Conservation (phyloP, 2,888 invertebrate species). For the Leptogaster cylindrica region DNA sequence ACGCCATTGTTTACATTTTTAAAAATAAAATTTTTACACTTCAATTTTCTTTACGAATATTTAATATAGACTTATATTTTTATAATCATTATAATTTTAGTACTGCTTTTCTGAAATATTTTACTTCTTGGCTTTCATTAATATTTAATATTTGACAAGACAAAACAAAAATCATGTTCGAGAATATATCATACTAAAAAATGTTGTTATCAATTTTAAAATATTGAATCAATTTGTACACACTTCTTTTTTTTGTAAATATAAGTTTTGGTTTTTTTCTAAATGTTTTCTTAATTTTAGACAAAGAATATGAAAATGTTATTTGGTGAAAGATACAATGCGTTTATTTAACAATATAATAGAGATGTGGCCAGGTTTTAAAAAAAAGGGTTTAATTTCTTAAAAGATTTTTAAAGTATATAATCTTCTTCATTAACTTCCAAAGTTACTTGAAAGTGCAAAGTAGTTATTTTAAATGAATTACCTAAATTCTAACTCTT, state of each 20-base stretch:
- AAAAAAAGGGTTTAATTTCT: background rate
- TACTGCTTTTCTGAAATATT: conserved; percentile 20
- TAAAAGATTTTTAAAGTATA: too few relatives aligned
- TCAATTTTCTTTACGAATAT: conserved; percentile 27
- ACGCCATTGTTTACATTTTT: conserved; percentile 45
- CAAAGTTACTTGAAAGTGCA: too few relatives aligned
- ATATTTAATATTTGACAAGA: conserved; percentile 26
- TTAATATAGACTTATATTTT: conserved; percentile 31
- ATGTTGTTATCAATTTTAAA: conserved; percentile 20
- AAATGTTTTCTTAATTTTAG: conserved; percentile 6
- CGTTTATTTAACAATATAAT: conserved; percentile 22
- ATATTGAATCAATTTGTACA: conserved; percentile 39
- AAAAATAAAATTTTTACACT: conserved; percentile 43
- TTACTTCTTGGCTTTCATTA: conserved; percentile 30
- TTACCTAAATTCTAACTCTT: too few relatives aligned
- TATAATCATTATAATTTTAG: conserved; percentile 30
- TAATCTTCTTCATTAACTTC: too few relatives aligned
- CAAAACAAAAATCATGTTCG: conserved; percentile 10
- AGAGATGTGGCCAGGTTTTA: conserved; percentile 21
- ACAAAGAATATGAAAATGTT: conserved; percentile 2
- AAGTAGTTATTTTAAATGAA: too few relatives aligned
- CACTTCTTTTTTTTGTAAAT: conserved; percentile 26
- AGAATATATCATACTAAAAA: conserved; percentile 7
- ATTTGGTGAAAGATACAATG: conserved; percentile 9
- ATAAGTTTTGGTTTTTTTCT: conserved; percentile 14